Conservation (phyloP, 2,113 vertebrate genomes). For the Apteryx mantelli region DNA sequence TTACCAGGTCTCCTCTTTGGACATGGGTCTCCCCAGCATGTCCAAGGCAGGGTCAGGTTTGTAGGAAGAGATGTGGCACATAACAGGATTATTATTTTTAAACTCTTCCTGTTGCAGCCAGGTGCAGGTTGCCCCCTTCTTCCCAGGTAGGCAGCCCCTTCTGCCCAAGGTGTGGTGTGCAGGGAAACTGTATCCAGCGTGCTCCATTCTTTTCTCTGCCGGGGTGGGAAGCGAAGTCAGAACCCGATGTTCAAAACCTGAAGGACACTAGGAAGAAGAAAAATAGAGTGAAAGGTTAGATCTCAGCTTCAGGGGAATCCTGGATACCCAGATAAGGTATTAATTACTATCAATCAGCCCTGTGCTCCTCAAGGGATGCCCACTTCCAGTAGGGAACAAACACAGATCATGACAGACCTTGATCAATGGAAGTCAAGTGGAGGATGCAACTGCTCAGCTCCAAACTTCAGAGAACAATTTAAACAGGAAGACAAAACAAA, state of each 20-base stretch:
- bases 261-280: constrained; percentile 68
- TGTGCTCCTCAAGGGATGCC: background rate
- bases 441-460: constrained; percentile 2
- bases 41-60: constrained; percentile 44
- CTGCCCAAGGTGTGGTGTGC: constrained; percentile 39
- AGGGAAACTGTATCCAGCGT: constrained; percentile 50
- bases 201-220: constrained; percentile 65
- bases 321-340: background rate
- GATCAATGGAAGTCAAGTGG: background rate
- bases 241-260: constrained; percentile 67
- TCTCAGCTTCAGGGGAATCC: background rate
- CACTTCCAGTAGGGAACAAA: background rate
- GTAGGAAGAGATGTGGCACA: constrained; percentile 54
- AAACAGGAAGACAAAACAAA: background rate
- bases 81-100: constrained; percentile 32
- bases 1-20: constrained; percentile 37
- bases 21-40: background rate
- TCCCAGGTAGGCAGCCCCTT: constrained; percentile 44
- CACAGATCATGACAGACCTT: background rate
- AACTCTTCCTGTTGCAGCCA: constrained; percentile 54
- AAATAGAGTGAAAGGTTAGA: constrained; percentile 45
- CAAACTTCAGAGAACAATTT: background rate
- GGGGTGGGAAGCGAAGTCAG: constrained; percentile 68
- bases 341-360: background rate
- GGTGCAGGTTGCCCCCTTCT: constrained; percentile 21